Percentiles rank a stretch among this genome's conserved stretches.
Conservation (phyloP, 1,140 invertebrate species). For the Drosophila jambulina region DNA sequence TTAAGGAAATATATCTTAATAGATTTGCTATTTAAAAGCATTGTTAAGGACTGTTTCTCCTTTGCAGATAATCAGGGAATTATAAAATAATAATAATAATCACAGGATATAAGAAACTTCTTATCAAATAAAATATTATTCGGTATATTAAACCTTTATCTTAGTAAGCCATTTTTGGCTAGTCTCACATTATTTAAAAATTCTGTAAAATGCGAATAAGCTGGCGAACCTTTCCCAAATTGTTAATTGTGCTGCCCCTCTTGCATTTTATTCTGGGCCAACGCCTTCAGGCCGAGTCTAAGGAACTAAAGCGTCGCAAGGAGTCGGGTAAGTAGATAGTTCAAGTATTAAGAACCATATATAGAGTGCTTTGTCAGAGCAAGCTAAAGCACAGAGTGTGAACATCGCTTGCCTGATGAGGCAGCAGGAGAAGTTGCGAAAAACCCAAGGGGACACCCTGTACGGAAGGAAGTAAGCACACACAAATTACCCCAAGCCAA, state of each 20-base stretch:
- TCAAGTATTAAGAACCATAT: too few species aligned
- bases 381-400: constrained; percentile 3
- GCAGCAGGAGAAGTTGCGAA: constrained; percentile 15
- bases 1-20: neutral
- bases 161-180: neutral
- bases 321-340: constrained; percentile 24
- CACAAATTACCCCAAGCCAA: constrained; percentile 60
- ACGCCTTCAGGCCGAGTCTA: constrained; percentile 35
- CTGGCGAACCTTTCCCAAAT: constrained; percentile 56
- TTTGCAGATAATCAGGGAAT: neutral
- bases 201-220: constrained; percentile 28
- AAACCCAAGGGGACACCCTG: constrained; percentile 45
- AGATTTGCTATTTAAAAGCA: too few species aligned
- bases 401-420: constrained; percentile 21
- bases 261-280: constrained; percentile 38
- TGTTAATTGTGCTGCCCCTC: constrained; percentile 49
- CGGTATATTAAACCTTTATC: neutral
- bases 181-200: neutral
- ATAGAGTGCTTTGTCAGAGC: constrained; percentile 8
- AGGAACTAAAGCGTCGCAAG: constrained; percentile 27
- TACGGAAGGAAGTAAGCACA: constrained; percentile 62
- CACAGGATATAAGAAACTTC: neutral
- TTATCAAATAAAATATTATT: neutral
- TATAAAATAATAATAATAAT: too few species aligned
- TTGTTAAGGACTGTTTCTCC: too few species aligned